Percentiles rank a stretch among this genome's conserved stretches.
Evolutionary conservation across 2,888 invertebrate genomes (phyloP).

Genomic region (Odontothrips loti): DNA sequence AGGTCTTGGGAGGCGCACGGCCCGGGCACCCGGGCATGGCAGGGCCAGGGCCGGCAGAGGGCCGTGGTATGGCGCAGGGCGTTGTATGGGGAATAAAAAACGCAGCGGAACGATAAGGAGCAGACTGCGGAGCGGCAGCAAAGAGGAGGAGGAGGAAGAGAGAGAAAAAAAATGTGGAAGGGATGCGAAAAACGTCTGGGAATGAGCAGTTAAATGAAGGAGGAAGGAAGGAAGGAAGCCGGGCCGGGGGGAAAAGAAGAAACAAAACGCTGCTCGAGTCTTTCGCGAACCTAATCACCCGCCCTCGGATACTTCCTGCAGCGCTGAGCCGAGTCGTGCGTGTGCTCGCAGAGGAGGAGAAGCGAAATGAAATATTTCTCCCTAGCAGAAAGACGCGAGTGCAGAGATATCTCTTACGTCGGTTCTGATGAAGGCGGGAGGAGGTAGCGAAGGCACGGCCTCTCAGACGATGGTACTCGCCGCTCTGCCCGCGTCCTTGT

Average conservation of each 20-base stretch:
- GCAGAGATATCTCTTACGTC: too few species aligned
- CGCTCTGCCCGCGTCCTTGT: too few species aligned
- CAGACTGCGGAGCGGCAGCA: neutral
- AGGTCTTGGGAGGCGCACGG: neutral
- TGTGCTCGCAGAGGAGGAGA: too few species aligned
- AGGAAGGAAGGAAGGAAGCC: neutral
- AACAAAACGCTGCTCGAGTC: neutral
- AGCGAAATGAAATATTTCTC: too few species aligned
- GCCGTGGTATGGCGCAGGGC: neutral
- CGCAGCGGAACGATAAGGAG: neutral
- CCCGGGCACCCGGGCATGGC: too few species aligned
- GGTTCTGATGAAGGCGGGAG: too few species aligned
- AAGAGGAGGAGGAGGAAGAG: too few species aligned
- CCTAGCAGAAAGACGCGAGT: too few species aligned
- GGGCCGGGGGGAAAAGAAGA: neutral
- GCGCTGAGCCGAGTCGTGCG: neutral
- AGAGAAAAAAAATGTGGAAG: neutral
- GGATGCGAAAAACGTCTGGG: neutral
- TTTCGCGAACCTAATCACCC: neutral
- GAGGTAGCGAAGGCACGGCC: too few species aligned
- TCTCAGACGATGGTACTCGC: too few species aligned
- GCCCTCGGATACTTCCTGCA: neutral
- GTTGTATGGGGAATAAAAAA: slow-evolving; percentile 11
- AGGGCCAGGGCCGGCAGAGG: too few species aligned
- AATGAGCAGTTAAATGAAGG: slow-evolving; percentile 11